phyloP scores from a whole-genome alignment of 2,888 invertebrate genomes.

The Hermaeophaga mercurialis region DNA sequence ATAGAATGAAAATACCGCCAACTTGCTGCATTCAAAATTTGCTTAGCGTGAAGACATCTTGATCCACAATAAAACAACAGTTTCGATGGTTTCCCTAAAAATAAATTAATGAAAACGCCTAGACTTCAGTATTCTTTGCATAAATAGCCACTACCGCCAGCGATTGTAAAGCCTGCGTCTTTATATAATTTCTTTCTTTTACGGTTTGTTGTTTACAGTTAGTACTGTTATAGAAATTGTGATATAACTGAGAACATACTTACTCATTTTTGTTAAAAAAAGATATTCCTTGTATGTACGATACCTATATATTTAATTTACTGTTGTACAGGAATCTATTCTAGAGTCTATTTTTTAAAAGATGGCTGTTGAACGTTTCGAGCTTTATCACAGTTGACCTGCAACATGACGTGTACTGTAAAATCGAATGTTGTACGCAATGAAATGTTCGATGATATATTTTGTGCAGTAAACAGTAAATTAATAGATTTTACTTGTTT shows the following conservation, averaged over 20 bases:
- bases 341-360: constrained; percentile 43
- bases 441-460: constrained; percentile 60
- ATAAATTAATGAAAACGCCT: too few relatives aligned
- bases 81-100: too few relatives aligned
- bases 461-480: constrained; percentile 60
- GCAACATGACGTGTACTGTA: constrained; percentile 54
- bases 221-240: too few relatives aligned
- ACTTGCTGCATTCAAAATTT: too few relatives aligned
- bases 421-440: constrained; percentile 58
- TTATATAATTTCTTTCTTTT: too few relatives aligned
- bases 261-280: constrained; percentile 3
- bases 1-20: too few relatives aligned
- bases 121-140: too few relatives aligned
- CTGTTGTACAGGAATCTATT: constrained; percentile 48
- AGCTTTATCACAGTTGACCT: constrained; percentile 52
- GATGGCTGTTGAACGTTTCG: constrained; percentile 45
- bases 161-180: too few relatives aligned
- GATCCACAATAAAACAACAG: too few relatives aligned
- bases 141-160: too few relatives aligned
- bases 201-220: too few relatives aligned
- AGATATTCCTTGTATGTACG: constrained; percentile 38
- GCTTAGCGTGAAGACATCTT: too few relatives aligned
- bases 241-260: neutral
- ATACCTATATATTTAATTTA: constrained; percentile 45
- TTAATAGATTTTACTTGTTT: constrained; percentile 46